A percentile compares a stretch with the other conserved stretches of the same genome.
phyloP scores from a whole-genome alignment of 2,797 vertebrate species.

The Siniperca scherzeri region DNA sequence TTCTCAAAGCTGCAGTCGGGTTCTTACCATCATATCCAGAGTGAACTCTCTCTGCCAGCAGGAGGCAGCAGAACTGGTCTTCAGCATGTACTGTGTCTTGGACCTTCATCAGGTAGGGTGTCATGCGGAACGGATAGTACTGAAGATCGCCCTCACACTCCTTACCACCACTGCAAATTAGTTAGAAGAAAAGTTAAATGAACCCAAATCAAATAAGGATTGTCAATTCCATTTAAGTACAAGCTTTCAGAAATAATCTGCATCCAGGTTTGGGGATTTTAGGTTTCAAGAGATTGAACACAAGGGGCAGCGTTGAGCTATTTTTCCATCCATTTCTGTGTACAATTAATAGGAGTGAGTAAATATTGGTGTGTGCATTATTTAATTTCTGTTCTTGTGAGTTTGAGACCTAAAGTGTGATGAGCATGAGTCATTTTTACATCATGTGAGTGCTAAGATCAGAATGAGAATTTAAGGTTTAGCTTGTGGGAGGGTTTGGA shows the following conservation, averaged over 20 bases:
- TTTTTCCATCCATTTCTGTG: neutral
- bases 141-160: slow-evolving; percentile 85
- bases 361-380: neutral
- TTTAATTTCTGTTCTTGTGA: neutral
- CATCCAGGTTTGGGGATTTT: neutral
- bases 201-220: neutral
- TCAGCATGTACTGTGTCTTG: slow-evolving; percentile 86
- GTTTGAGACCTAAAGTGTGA: neutral
- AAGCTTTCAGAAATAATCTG: neutral
- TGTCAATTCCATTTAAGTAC: neutral
- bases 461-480: neutral
- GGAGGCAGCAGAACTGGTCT: slow-evolving; percentile 95
- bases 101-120: slow-evolving; percentile 94
- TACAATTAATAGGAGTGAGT: neutral
- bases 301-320: slow-evolving; percentile 39
- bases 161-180: slow-evolving; percentile 86
- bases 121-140: slow-evolving; percentile 96
- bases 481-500: neutral
- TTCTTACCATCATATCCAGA: slow-evolving; percentile 96
- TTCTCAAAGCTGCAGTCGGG: neutral
- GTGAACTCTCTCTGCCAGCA: slow-evolving; percentile 96
- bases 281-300: slow-evolving; percentile 28
- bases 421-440: neutral
- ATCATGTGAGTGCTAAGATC: neutral
- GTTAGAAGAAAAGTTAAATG: slow-evolving; percentile 10